A percentile compares a stretch with the other conserved stretches of the same genome.
These are phyloP conservation scores for Sylvia borin DNA, from an alignment of 2,797 vertebrate species.

Conservation along the genomic window DNA sequence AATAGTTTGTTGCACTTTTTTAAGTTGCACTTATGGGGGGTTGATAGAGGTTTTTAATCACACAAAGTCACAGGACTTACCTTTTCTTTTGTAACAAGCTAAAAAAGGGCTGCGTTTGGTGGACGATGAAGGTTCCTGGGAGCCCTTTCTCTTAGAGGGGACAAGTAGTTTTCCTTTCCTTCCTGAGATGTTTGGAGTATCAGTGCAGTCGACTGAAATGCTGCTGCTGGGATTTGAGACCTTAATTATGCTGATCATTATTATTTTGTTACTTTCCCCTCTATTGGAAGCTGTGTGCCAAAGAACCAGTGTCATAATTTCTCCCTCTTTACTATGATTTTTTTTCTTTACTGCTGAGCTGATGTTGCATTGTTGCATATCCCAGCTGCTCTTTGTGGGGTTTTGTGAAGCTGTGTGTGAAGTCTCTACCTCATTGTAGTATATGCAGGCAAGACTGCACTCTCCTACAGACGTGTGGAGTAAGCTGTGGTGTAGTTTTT, in stretches of 20 bases:
- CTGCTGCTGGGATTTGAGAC: conserved; percentile 86
- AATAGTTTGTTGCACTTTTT: conserved; percentile 92
- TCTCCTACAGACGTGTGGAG: conserved; percentile 93
- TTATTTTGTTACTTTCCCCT: conserved; percentile 80
- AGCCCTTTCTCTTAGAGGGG: conserved; percentile 79
- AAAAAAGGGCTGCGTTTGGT: conserved; percentile 76
- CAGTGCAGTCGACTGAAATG: conserved; percentile 83
- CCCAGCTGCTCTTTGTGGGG: conserved; percentile 97
- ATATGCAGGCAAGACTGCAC: conserved; percentile 94
- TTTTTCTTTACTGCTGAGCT: conserved; percentile 85
- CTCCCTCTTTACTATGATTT: conserved; percentile 46
- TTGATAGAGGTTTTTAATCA: conserved; percentile 98
- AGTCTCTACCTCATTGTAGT: conserved; percentile 99
- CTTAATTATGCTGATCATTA: conserved; percentile 37
- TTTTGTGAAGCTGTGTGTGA: conserved; percentile 88
- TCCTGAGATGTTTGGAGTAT: conserved; percentile 71
- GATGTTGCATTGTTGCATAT: conserved; percentile 85
- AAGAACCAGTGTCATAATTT: conserved; percentile 87
- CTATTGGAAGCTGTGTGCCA: conserved; percentile 93
- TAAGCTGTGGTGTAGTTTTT: conserved; percentile 88
- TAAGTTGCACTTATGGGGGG: conserved; percentile 96
- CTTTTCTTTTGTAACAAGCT: conserved; percentile 88
- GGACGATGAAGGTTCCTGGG: conserved; percentile 77
- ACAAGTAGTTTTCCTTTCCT: conserved; percentile 55
- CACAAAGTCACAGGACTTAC: conserved; percentile 83